Evolutionary conservation across 2,888 invertebrate genomes (phyloP).

Genomic region (Drosophila kambysellisi): DNA sequence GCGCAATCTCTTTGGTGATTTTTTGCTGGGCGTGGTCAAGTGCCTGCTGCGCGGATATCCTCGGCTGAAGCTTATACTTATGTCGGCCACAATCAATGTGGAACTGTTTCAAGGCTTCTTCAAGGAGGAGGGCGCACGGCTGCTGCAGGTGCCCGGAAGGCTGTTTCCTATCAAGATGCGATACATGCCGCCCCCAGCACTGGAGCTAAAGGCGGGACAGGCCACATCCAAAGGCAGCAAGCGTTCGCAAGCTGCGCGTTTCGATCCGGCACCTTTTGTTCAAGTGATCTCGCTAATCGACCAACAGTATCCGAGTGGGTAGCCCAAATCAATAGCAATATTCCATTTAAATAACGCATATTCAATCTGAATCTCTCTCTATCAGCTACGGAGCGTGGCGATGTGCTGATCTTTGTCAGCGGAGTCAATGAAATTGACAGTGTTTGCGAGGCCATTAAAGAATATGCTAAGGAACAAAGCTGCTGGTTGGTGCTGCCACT

Average conservation of each 20-base stretch:
- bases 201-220: slow-evolving; percentile 86
- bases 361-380: background rate
- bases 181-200: slow-evolving; percentile 89
- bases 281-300: slow-evolving; percentile 97
- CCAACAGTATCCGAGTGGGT: slow-evolving; percentile 90
- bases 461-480: slow-evolving; percentile 91
- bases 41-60: slow-evolving; percentile 92
- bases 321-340: background rate
- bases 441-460: slow-evolving; percentile 93
- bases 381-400: slow-evolving; percentile 93
- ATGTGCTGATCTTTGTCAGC: slow-evolving; percentile 97
- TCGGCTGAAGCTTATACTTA: slow-evolving; percentile 95
- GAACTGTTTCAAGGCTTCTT: slow-evolving; percentile 97
- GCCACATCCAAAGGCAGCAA: slow-evolving; percentile 43
- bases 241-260: slow-evolving; percentile 87
- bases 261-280: slow-evolving; percentile 97
- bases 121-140: slow-evolving; percentile 90
- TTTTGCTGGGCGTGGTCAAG: slow-evolving; percentile 96
- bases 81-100: slow-evolving; percentile 99
- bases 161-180: slow-evolving; percentile 96
- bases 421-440: slow-evolving; percentile 96
- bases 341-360: background rate
- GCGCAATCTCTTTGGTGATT: slow-evolving; percentile 97
- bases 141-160: slow-evolving; percentile 97
- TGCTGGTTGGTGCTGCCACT: slow-evolving; percentile 96